Base-by-base conservation (phyloP, 2,888 invertebrate genomes). In the Nipponacmea schrenckii region DNA sequence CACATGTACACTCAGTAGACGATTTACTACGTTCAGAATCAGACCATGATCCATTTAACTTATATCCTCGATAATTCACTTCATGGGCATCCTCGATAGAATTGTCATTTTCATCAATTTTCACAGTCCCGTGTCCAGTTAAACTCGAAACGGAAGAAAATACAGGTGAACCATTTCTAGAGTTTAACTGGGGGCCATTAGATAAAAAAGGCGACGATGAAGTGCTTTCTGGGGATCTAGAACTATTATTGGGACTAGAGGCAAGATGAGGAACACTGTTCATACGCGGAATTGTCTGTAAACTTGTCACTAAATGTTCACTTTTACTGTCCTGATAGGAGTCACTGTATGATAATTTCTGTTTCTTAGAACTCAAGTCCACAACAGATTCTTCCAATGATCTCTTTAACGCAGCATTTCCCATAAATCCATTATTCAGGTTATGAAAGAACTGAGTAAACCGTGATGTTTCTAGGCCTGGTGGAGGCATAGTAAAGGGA, bases 371-470 rank as follows among this genome's bases (percentile, higher is more conserved):
- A 26, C 65, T 65, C n/a, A 70, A 45, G 56, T 70, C 70, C 7
- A 70, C 56, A 26, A 65, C 64, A 0, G 70, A 64, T 27, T 65
- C 65, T 44, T 64, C 62, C 56, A 56, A 44, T n/a, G 48, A 56
- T 20, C 65, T 64, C 56, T 66, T 66, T n/a, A 39, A 39, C 26
- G 50, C 56, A 7, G 48, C 31, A n/a, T 62, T 27, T 7, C 65
- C 26, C 20, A 62, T 46, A 12, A 66, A 20, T n/a, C 70, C 66
- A n/a, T 65, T 56, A 62, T 70, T 70, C 7, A 70, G 62, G 62
- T 70, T 70, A 4, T 65, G 70, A 48, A 70, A 70, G 56, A 70
- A 70, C 62, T 70, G 70, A 44, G 70, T 70, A 24, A 70, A 66
- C 39, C 70, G 65, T 20, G 64, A 46, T 44, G 62, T 70, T 56